These are phyloP conservation scores for Heterodera schachtii DNA, from an alignment of 1,140 invertebrate species.

Conservation along the genomic window DNA sequence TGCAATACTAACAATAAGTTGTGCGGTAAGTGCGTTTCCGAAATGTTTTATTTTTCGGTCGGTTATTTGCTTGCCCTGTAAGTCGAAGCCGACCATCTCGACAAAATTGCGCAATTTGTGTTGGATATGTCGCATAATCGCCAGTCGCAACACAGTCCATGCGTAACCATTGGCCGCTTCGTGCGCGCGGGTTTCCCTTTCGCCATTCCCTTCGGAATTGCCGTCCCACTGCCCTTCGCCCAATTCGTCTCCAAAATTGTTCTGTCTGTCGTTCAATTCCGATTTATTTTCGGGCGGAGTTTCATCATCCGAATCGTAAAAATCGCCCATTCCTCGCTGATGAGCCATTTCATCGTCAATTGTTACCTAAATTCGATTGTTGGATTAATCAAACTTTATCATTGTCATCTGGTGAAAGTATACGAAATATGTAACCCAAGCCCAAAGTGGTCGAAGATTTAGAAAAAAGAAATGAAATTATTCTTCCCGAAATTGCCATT, in stretches of 20 bases:
- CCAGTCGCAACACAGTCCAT: constrained; percentile 88
- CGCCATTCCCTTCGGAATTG: constrained; percentile 67
- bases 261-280: constrained; percentile 81
- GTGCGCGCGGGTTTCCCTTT: constrained; percentile 79
- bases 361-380: not conserved
- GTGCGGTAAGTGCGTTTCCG: too few relatives aligned
- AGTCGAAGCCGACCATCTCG: constrained; percentile 83
- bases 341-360: not conserved
- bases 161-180: constrained; percentile 87
- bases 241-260: constrained; percentile 67
- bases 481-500: too few relatives aligned
- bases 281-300: constrained; percentile 74
- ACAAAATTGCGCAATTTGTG: constrained; percentile 79
- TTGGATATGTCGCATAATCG: constrained; percentile 79
- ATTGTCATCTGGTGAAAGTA: too few relatives aligned
- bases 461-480: too few relatives aligned
- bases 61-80: constrained; percentile 74
- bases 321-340: not conserved
- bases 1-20: too few relatives aligned
- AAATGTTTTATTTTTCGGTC: too few relatives aligned
- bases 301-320: constrained; percentile 36
- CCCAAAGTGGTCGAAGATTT: too few relatives aligned
- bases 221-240: not conserved
- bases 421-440: too few relatives aligned
- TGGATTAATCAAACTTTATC: too few relatives aligned